Conservation (phyloP, 1,140 invertebrate genomes). For the Aphaenogaster floridana region DNA sequence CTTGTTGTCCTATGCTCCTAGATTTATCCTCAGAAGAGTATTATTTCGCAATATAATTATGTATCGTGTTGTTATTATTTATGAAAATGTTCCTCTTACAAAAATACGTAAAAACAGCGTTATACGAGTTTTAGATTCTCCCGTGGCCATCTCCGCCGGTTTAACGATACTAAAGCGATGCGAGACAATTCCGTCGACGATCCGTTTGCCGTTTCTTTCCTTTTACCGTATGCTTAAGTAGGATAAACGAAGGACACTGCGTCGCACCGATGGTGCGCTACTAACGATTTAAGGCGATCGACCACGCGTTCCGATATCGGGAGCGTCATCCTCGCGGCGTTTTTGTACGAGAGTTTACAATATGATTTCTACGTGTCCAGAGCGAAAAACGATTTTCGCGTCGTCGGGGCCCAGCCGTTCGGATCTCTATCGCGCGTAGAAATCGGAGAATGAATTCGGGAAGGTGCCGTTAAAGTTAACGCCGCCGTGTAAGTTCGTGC, state of each 20-base stretch:
- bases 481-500: not conserved
- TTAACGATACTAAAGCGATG: slow-evolving; percentile 13
- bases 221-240: slow-evolving; percentile 60
- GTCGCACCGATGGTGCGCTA: not conserved
- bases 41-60: not conserved
- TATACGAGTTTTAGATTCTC: not conserved
- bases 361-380: slow-evolving; percentile 1
- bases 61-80: not conserved
- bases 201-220: slow-evolving; percentile 40
- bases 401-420: not conserved
- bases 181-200: slow-evolving; percentile 18
- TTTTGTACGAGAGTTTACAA: slow-evolving; percentile 34
- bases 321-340: not conserved
- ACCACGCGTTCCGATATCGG: not conserved
- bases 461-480: slow-evolving; percentile 3
- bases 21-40: not conserved
- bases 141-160: not conserved
- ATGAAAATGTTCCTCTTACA: not conserved
- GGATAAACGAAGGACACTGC: slow-evolving; percentile 20
- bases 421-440: not conserved
- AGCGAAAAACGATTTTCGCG: not conserved
- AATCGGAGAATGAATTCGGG: not conserved
- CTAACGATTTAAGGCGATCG: slow-evolving; percentile 19
- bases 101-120: not conserved
- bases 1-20: not conserved